Base-by-base conservation (phyloP, 2,113 vertebrate genomes). In the Sinocyclocheilus rhinocerous region DNA sequence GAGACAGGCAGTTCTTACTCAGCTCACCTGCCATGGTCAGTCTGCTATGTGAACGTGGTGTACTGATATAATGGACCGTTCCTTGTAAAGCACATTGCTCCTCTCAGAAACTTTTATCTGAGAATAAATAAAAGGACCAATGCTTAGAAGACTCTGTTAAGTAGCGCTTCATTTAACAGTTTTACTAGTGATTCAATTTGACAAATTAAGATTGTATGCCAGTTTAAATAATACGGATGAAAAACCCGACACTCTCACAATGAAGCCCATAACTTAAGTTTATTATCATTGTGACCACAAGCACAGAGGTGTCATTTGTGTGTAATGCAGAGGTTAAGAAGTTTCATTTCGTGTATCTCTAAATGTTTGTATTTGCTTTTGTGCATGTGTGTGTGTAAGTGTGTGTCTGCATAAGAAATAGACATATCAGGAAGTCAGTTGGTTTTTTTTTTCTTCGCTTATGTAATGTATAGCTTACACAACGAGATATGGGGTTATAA, bases 1-100 rank as follows among this genome's bases (percentile, higher is more conserved):
- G 81, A 76, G 91, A 89, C 79, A 87, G 88, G 93, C 69, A 93
- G 92, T 86, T 85, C 65, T 57, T 89, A 76, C 42, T 86, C 52
- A 13, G 59, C 72, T 87, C 72, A 83, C 80, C 85, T 87, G 81
- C 82, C 36, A 81, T 90, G 88, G 91, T 92, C 90, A 87, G 89
- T 90, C 87, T 91, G 86, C 65, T 92, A 89, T 91, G 48, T 83
- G 72, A 20, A 69, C 5, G 59, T 36, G 9, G 50, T 76, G 29
- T 69, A 42, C 61, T 45, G 85, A 87, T 83, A 73, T 61, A 75
- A 65, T 75, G 22, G 55, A 39, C 39, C 22, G 0, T 39, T 82
- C 39, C 13, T 42, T 79, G 45, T 52, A n/a, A 57, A 77, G 77
- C 39, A 81, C 39, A 67, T 39, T 36, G 8, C 42, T 36, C 5